Percentiles rank a stretch among this genome's conserved stretches.
phyloP scores from a whole-genome alignment of 2,113 vertebrate species.

The Neolamprologus fasciatus region DNA sequence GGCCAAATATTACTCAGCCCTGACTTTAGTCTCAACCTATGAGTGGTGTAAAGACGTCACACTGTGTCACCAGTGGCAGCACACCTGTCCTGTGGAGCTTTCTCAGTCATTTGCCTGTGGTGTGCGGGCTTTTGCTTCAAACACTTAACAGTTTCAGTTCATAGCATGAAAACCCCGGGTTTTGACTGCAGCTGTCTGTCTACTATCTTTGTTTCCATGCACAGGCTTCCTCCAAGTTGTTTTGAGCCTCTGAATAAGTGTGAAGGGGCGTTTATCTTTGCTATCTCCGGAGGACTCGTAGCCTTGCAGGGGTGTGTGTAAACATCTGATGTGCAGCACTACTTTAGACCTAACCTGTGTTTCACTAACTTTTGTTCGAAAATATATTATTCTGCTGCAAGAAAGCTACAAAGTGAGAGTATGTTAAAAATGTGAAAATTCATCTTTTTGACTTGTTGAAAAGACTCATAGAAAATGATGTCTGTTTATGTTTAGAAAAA shows the following conservation, averaged over 20 bases:
- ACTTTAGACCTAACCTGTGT: not conserved
- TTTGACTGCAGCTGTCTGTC: not conserved
- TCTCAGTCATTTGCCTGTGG: not conserved
- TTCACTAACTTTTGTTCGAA: not conserved
- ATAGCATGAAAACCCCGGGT: accelerated
- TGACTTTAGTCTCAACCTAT: not conserved
- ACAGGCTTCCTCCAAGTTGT: not conserved
- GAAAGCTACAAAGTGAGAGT: not conserved
- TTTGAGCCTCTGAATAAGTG: not conserved
- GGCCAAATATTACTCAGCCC: not conserved
- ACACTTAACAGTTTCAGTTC: not conserved
- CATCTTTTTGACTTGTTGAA: not conserved
- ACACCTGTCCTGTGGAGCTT: not conserved
- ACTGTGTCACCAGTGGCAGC: not conserved
- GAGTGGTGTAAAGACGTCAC: not conserved
- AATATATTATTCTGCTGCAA: not conserved
- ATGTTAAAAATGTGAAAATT: not conserved
- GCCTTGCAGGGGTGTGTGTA: not conserved
- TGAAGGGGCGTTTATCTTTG: not conserved
- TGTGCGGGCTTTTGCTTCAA: not conserved
- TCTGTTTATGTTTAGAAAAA: not conserved
- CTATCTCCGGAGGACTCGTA: not conserved
- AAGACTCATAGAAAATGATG: not conserved
- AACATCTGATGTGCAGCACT: not conserved
- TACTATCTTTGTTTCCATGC: not conserved